Evolutionary conservation across 2,888 invertebrate genomes (phyloP), one percentile per base, ranked within the genome.

Genomic region (Aromia moschata): DNA sequence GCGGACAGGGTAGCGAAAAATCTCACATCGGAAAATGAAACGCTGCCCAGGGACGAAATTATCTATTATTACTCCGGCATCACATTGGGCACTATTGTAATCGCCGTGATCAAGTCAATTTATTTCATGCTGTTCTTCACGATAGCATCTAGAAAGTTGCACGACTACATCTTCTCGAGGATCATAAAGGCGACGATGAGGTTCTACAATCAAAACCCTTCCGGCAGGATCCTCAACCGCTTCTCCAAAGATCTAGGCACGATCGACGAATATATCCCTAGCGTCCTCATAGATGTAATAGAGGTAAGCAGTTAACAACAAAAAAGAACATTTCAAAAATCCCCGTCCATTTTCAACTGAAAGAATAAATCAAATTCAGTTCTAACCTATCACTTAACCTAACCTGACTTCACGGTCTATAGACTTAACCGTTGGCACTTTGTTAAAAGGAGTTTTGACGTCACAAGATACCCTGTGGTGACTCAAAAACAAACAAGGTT

Each of bases 261-360:
- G 1, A 80, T 94, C 20, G 88, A 90, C 64, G 86, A 84, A 56
- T 85, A 87, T 69, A 86, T 93, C 45, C 80, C 80, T 2, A 70
- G 73, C n/a, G 74, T 80, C 41, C 62, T 79, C 3, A 71, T 75
- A 12, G 80, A 80, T 56, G 76, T 79, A 4, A 61, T 76, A 30
- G 78, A 78, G 64, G 79, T 79, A 68, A 71, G 63, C 56, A n/a
- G n/a, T n/a, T n/a, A n/a, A n/a, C n/a, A n/a, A n/a, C n/a, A n/a
- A n/a, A n/a, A n/a, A n/a, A n/a, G n/a, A n/a, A n/a, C n/a, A n/a
- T n/a, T n/a, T n/a, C n/a, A n/a, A n/a, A n/a, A n/a, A n/a, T n/a
- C n/a, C n/a, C n/a, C n/a, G n/a, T n/a, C n/a, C n/a, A n/a, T n/a
- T n/a, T n/a, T n/a, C n/a, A n/a, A n/a, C n/a, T n/a, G n/a, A n/a